Evolutionary conservation across 2,888 invertebrate genomes (phyloP).

Genomic region (Blastobasis lacticolella): DNA sequence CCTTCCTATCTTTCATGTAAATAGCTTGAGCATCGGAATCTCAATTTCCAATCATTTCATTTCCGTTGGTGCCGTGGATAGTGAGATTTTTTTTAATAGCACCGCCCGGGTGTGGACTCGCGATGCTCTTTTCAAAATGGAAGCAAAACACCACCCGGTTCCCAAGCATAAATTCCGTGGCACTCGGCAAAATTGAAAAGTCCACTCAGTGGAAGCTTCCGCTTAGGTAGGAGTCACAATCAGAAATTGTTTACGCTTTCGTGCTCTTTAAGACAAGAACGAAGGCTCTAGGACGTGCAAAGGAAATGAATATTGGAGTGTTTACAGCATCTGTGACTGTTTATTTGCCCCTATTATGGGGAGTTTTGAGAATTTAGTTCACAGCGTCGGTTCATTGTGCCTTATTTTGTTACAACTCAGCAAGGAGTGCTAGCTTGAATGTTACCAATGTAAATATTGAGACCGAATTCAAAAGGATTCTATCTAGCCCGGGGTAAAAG

Average conservation of each 20-base stretch:
- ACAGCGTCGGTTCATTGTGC: too few relatives aligned
- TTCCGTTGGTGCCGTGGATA: neutral
- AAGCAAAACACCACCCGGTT: constrained; percentile 55
- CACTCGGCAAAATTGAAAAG: constrained; percentile 69
- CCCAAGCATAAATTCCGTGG: constrained; percentile 49
- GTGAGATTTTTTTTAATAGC: constrained; percentile 17
- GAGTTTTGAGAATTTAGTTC: too few relatives aligned
- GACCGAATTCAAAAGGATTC: too few relatives aligned
- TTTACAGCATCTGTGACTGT: constrained; percentile 14
- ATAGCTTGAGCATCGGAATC: neutral
- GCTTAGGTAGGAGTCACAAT: constrained; percentile 50
- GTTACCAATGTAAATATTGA: too few relatives aligned
- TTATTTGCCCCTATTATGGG: neutral
- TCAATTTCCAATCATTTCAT: neutral
- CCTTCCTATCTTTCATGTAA: neutral
- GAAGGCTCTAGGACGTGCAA: constrained; percentile 23
- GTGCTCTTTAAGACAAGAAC: constrained; percentile 44
- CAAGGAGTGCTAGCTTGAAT: too few relatives aligned
- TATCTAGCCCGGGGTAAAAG: too few relatives aligned
- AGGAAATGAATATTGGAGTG: constrained; percentile 21
- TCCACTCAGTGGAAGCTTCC: constrained; percentile 52
- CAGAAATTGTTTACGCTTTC: constrained; percentile 55
- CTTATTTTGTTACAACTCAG: too few relatives aligned
- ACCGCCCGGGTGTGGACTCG: constrained; percentile 18
- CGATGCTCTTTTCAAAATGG: constrained; percentile 59